Conservation (phyloP, 2,113 vertebrate genomes). For the Rallus limicola region DNA sequence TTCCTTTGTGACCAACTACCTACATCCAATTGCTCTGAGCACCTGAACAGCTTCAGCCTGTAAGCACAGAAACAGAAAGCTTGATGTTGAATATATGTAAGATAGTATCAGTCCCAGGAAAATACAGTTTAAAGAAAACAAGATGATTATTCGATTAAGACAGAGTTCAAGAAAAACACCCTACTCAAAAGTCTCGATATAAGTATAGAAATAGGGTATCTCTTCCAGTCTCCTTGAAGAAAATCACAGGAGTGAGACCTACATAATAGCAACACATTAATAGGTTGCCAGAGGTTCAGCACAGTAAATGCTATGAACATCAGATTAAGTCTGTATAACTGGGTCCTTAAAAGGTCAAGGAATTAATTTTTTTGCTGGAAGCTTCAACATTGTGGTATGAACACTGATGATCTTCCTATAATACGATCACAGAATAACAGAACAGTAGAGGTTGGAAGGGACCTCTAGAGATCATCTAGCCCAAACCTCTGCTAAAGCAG, state of each 20-base stretch:
- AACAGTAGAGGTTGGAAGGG: no score
- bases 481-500: no score
- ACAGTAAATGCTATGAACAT: not conserved
- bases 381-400: not conserved
- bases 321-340: not conserved
- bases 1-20: not conserved
- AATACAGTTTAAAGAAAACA: not conserved
- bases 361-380: not conserved
- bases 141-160: not conserved
- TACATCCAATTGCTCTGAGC: not conserved
- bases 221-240: not conserved
- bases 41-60: not conserved
- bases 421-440: not conserved
- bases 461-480: no score
- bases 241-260: not conserved
- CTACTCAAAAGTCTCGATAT: not conserved
- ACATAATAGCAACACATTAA: not conserved
- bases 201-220: not conserved
- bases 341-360: not conserved
- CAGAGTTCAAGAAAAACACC: not conserved
- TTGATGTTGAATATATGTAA: not conserved
- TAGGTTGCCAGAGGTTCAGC: not conserved
- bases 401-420: not conserved
- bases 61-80: not conserved
- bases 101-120: not conserved